phyloP scores from a whole-genome alignment of 2,797 vertebrate genomes.

The Rhodeus uyekii region DNA sequence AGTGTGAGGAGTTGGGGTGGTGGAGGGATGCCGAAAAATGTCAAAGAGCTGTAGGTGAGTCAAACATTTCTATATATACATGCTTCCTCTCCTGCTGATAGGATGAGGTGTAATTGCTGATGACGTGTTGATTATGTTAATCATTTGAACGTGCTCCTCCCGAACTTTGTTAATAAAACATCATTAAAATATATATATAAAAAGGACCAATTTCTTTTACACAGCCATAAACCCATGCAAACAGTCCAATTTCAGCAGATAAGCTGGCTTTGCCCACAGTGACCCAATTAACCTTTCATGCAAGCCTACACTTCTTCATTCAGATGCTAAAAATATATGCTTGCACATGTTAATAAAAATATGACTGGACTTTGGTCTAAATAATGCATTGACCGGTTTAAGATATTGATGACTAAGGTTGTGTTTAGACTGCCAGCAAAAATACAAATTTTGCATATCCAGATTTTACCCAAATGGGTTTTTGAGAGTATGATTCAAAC shows the following conservation, averaged over 20 bases:
- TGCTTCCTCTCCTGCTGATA: too few relatives aligned
- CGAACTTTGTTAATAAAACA: too few relatives aligned
- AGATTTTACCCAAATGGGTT: background rate
- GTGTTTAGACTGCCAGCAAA: background rate
- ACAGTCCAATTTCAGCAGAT: slow-evolving; percentile 19
- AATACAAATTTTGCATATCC: background rate
- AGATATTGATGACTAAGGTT: slow-evolving; percentile 3
- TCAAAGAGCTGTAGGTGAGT: too few relatives aligned
- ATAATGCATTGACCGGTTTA: slow-evolving; percentile 38
- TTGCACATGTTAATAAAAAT: slow-evolving; percentile 29
- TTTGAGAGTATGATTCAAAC: background rate
- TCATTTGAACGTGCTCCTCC: too few relatives aligned
- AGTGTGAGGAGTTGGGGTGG: too few relatives aligned
- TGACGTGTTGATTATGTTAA: too few relatives aligned
- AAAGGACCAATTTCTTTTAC: background rate
- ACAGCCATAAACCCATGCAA: background rate
- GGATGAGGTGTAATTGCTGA: too few relatives aligned
- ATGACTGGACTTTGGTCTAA: slow-evolving; percentile 13
- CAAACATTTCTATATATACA: too few relatives aligned
- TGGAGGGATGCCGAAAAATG: too few relatives aligned
- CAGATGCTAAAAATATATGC: slow-evolving; percentile 37
- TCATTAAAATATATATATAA: too few relatives aligned
- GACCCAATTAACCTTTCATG: slow-evolving; percentile 40
- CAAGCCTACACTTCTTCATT: background rate
- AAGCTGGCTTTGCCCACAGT: background rate